phyloP scores from a whole-genome alignment of 2,888 invertebrate species.

The Orthosia incerta region DNA sequence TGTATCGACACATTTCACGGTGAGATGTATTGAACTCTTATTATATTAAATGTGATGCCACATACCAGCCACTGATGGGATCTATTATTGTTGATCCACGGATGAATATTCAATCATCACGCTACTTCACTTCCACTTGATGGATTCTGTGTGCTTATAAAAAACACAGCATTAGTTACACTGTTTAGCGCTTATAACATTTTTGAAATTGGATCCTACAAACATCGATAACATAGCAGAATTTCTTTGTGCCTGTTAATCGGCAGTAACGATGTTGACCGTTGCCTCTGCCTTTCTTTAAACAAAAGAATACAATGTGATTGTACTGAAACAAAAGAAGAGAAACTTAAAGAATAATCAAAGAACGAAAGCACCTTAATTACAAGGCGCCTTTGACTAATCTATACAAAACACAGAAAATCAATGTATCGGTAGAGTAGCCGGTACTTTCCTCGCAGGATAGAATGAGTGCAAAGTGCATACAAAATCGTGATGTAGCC shows the following conservation, averaged over 20 bases:
- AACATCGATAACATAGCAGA: constrained; percentile 58
- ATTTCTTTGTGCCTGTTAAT: constrained; percentile 63
- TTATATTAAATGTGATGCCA: constrained; percentile 90
- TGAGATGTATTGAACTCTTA: constrained; percentile 89
- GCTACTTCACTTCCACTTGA: constrained; percentile 83
- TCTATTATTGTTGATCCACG: constrained; percentile 90
- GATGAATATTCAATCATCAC: constrained; percentile 90
- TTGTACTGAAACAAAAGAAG: constrained; percentile 68
- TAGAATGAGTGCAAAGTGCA: constrained; percentile 90
- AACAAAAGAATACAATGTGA: constrained; percentile 69
- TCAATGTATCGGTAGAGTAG: constrained; percentile 82
- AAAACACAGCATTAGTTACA: constrained; percentile 79
- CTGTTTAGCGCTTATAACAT: constrained; percentile 74
- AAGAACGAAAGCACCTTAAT: constrained; percentile 82
- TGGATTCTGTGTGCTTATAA: constrained; percentile 78
- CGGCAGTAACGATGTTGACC: constrained; percentile 51
- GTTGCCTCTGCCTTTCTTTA: constrained; percentile 53
- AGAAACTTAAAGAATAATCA: constrained; percentile 74
- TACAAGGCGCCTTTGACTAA: constrained; percentile 85
- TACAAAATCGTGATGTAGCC: constrained; percentile 91
- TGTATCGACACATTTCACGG: constrained; percentile 90
- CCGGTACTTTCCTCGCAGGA: constrained; percentile 81
- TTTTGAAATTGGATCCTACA: constrained; percentile 69
- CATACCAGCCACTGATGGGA: constrained; percentile 89
- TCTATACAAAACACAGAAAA: constrained; percentile 84